Evolutionary conservation across 2,888 invertebrate species (phyloP), one percentile per base, ranked within the genome.

Genomic region (Liopterus haemorrhoidalis): DNA sequence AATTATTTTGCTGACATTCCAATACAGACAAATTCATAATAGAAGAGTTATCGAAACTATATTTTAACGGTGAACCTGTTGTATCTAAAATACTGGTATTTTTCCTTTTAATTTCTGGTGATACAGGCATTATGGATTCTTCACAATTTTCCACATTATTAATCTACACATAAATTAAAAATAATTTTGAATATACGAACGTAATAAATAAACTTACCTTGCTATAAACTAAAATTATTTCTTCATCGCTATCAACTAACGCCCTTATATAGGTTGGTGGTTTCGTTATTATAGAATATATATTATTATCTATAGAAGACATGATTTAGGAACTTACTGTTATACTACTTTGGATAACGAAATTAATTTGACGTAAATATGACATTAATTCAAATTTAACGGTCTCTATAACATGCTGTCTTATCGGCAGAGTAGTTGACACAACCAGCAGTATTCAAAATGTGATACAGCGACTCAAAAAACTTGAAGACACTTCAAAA

Each of bases 31-130:
- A 72, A 12, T 73, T 72, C 61, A 72, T 72, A 1, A 73, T 53
- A 27, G 46, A 39, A 15, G 42, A 31, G 30, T 69, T 59, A 49
- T 74, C 72, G 18, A 75, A 58, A 54, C 74, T 73, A 12, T 74
- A 57, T 54, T 73, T 73, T 1, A 75, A 57, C 1, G 75, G 75
- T 8, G 74, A 74, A 2, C 75, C 75, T 2, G 74, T 75, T 2
- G 74, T 54, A 6, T 75, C 74, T 2, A 74, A 52, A 24, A 22
- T 35, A 9, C 33, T 32, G 27, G 39, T 21, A 46, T 45, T 46
- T 41, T 11, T 46, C 50, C 35, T 44, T 25, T 18, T 37, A 50
- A 25, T 46, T 49, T n/a, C 39, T 39, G 24, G 49, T 33, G 12
- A 21, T 31, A 27, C 8, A 30, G 5, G 9, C 14, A 11, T 5